Evolutionary conservation across 2,113 vertebrate genomes (phyloP).

Genomic region (Emydocephalus ijimae): DNA sequence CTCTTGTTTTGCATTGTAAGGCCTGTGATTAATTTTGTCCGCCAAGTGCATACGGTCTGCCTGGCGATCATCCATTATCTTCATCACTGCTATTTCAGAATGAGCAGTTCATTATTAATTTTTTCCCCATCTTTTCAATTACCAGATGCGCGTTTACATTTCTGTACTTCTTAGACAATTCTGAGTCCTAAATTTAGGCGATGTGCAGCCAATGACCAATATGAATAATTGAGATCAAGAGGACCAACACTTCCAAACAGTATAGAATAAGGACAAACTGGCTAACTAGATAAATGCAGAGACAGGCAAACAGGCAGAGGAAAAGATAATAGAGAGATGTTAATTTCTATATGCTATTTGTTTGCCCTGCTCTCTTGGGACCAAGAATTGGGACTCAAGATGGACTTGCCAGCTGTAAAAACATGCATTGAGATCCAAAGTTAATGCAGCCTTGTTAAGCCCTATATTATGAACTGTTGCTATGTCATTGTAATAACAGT

Average conservation of each 20-base stretch:
- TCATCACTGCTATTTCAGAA: conserved; percentile 61
- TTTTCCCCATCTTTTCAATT: conserved; percentile 67
- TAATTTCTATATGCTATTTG: neutral
- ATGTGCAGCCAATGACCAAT: conserved; percentile 37
- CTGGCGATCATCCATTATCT: conserved; percentile 70
- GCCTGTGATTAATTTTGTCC: conserved; percentile 65
- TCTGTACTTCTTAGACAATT: conserved; percentile 42
- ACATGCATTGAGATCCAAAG: neutral
- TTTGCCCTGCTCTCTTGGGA: neutral
- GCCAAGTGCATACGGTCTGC: conserved; percentile 68
- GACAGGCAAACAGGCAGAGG: neutral
- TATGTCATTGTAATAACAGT: neutral
- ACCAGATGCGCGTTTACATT: conserved; percentile 67
- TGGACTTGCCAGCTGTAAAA: neutral
- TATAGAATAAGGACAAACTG: neutral
- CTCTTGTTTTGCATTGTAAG: conserved; percentile 50
- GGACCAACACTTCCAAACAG: conserved; percentile 10
- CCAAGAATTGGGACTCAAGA: neutral
- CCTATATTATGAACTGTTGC: neutral
- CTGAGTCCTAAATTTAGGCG: conserved; percentile 49
- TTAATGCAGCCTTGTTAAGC: neutral
- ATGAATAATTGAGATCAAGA: conserved; percentile 38
- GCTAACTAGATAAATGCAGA: neutral
- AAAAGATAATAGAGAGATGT: neutral
- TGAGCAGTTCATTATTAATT: conserved; percentile 65